phyloP scores from a whole-genome alignment of 2,888 invertebrate species.

The Cephalotes varians region DNA sequence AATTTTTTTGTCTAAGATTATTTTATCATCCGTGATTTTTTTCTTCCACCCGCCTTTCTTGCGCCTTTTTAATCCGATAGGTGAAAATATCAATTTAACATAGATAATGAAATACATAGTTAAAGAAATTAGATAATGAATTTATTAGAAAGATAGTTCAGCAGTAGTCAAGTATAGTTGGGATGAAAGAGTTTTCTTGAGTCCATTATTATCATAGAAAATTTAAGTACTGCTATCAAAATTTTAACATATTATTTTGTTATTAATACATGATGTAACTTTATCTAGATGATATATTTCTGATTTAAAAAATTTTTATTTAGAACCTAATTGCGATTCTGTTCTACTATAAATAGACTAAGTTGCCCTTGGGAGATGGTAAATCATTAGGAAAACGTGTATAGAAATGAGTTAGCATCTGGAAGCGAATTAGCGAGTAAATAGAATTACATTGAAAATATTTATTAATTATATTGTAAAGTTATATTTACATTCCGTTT shows the following conservation, averaged over 20 bases:
- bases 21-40: conserved; percentile 53
- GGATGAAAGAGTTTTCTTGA: background rate
- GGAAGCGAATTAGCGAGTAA: conserved; percentile 2
- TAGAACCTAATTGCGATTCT: background rate
- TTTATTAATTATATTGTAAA: background rate
- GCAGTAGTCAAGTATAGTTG: background rate
- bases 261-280: background rate
- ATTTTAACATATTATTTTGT: background rate
- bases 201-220: background rate
- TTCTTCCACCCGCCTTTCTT: conserved; percentile 19
- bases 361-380: background rate
- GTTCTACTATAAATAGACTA: background rate
- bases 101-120: too few species aligned
- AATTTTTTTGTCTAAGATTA: conserved; percentile 75
- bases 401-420: background rate
- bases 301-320: background rate
- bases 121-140: conserved; percentile 65
- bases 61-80: conserved; percentile 53
- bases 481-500: background rate
- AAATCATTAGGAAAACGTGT: background rate
- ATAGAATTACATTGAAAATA: background rate
- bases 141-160: conserved; percentile 68
- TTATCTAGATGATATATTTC: background rate
- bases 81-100: conserved; percentile 53
- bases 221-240: background rate